Evolutionary conservation across 1,140 invertebrate species (phyloP).

Genomic region (Druon quercuslanigerum): DNA sequence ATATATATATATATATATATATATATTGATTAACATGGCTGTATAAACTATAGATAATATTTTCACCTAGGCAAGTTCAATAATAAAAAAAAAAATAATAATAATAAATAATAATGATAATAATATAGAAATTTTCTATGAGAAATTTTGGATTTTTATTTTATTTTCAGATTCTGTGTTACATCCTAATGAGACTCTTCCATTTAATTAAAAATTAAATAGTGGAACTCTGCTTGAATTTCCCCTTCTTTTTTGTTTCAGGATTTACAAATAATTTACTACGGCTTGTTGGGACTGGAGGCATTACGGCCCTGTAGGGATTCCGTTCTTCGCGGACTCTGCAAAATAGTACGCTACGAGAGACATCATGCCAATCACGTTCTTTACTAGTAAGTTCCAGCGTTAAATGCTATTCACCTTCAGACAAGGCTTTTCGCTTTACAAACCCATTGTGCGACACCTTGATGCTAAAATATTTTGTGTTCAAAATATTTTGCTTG

Average conservation of each 20-base stretch:
- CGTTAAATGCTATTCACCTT: background rate
- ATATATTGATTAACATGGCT: too few relatives aligned
- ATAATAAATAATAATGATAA: too few relatives aligned
- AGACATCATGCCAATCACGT: slow-evolving; percentile 87
- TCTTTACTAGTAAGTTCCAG: slow-evolving; percentile 84
- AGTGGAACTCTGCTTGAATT: background rate
- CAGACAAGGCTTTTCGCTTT: slow-evolving; percentile 1
- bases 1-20: too few relatives aligned
- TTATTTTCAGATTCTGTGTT: too few relatives aligned
- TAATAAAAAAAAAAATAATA: too few relatives aligned
- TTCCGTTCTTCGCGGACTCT: slow-evolving; percentile 81
- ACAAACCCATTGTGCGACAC: background rate
- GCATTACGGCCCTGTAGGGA: slow-evolving; percentile 84
- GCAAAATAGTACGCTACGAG: slow-evolving; percentile 84
- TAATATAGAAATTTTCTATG: too few relatives aligned
- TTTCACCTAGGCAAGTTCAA: too few relatives aligned
- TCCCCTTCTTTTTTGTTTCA: slow-evolving; percentile 68
- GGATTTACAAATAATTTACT: slow-evolving; percentile 87
- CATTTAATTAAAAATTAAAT: too few relatives aligned
- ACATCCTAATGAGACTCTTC: too few relatives aligned
- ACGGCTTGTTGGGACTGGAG: slow-evolving; percentile 84
- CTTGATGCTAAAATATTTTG: background rate
- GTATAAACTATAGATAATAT: too few relatives aligned
- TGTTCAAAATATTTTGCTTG: background rate
- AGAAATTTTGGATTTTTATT: too few relatives aligned